Evolutionary conservation across 1,140 invertebrate genomes (phyloP).

Genomic region (Cherax destructor): DNA sequence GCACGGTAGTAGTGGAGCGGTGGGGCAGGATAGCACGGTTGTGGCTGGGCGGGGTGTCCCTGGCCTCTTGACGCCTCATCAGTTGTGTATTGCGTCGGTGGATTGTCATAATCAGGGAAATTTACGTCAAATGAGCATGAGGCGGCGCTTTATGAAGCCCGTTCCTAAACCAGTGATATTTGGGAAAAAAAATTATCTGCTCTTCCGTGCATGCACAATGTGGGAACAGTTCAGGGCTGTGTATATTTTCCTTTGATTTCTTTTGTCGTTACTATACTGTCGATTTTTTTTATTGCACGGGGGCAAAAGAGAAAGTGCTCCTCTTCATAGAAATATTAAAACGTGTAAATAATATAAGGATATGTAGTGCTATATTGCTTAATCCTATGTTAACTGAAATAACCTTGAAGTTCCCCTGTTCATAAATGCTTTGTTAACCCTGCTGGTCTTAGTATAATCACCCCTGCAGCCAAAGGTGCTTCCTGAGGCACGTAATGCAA

Average conservation of each 20-base stretch:
- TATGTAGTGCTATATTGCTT: no score
- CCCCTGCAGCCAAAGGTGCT: no score
- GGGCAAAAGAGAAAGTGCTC: no score
- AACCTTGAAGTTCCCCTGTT: no score
- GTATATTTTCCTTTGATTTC: background rate
- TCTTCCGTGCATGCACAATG: constrained; percentile 33
- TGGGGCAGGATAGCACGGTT: background rate
- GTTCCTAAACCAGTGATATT: background rate
- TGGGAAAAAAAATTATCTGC: constrained; percentile 1
- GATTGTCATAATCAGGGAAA: constrained; percentile 54
- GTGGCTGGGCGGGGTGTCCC: constrained; percentile 24
- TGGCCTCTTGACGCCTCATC: constrained; percentile 43
- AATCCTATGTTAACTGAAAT: no score
- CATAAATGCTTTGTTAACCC: no score
- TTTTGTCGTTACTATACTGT: no score
- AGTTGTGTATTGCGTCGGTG: constrained; percentile 31
- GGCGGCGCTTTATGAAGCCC: constrained; percentile 20
- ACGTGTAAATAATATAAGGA: no score
- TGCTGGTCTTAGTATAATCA: no score
- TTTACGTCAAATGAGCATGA: constrained; percentile 51
- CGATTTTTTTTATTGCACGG: no score
- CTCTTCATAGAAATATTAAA: no score
- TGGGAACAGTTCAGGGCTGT: background rate
- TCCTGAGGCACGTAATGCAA: no score
- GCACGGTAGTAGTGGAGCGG: background rate